phyloP scores from a whole-genome alignment of 2,888 invertebrate species.

The Acanthococcus lagerstroemiae region DNA sequence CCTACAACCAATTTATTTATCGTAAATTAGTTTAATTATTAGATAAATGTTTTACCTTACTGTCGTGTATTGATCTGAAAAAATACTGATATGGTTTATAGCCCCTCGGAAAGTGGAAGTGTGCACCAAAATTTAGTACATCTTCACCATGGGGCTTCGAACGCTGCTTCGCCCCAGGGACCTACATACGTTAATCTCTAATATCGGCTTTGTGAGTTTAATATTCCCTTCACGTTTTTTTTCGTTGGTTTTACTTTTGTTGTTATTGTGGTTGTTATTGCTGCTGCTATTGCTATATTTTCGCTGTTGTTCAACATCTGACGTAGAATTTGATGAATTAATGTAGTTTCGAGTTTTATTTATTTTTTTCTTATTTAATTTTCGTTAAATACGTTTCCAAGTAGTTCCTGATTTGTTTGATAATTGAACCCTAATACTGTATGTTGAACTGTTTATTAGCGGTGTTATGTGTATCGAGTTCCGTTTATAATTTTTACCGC shows the following conservation, averaged over 20 bases:
- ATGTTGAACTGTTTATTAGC: too few species aligned
- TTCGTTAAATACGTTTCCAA: not conserved
- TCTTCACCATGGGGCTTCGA: slow-evolving; percentile 38
- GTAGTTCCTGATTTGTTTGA: not conserved
- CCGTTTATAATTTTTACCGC: too few species aligned
- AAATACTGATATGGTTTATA: slow-evolving; percentile 36
- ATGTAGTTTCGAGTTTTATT: slow-evolving; percentile 30
- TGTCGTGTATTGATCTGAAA: too few species aligned
- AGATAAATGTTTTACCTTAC: too few species aligned
- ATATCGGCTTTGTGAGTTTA: slow-evolving; percentile 41
- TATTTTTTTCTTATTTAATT: slow-evolving; percentile 34
- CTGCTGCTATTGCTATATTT: not conserved
- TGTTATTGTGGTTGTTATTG: slow-evolving; percentile 41
- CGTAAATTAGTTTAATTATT: too few species aligned
- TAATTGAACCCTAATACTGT: too few species aligned
- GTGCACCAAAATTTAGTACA: slow-evolving; percentile 34
- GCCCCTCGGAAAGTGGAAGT: slow-evolving; percentile 38
- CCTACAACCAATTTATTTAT: too few species aligned
- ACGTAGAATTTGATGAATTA: slow-evolving; percentile 8
- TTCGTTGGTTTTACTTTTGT: slow-evolving; percentile 34
- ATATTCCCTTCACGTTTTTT: slow-evolving; percentile 32
- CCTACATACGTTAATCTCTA: slow-evolving; percentile 91
- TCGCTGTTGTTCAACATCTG: not conserved
- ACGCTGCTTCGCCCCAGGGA: slow-evolving; percentile 51
- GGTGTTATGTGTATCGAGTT: too few species aligned